Percentiles rank a stretch among this genome's conserved stretches.
phyloP scores from a whole-genome alignment of 2,888 invertebrate species.

The Leucophenga montana region DNA sequence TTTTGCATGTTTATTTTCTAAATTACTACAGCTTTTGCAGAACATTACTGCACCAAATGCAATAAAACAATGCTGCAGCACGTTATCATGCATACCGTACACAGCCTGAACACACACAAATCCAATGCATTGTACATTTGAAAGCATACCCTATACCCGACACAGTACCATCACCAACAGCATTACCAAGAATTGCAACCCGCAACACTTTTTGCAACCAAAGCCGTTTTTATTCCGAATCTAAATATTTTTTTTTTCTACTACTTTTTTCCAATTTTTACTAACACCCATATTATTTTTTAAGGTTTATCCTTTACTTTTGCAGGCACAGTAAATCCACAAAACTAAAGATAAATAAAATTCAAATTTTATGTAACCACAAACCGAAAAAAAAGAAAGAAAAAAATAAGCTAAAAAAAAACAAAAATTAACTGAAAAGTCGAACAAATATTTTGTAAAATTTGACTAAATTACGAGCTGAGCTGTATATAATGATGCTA shows the following conservation, averaged over 20 bases:
- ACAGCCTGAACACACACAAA: too few relatives aligned
- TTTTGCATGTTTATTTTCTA: too few relatives aligned
- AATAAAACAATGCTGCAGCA: too few relatives aligned
- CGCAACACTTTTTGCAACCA: background rate
- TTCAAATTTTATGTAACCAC: slow-evolving; percentile 40
- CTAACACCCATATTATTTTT: slow-evolving; percentile 74
- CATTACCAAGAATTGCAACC: too few relatives aligned
- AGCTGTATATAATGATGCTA: slow-evolving; percentile 61
- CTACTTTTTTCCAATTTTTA: slow-evolving; percentile 72
- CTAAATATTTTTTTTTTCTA: slow-evolving; percentile 21
- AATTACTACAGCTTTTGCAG: too few relatives aligned
- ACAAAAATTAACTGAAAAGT: slow-evolving; percentile 45
- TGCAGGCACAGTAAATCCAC: slow-evolving; percentile 73
- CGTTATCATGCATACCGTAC: too few relatives aligned
- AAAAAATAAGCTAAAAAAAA: slow-evolving; percentile 38
- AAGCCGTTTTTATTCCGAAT: slow-evolving; percentile 10
- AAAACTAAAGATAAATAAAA: slow-evolving; percentile 39
- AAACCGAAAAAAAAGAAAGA: slow-evolving; percentile 39
- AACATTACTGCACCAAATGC: too few relatives aligned
- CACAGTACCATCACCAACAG: slow-evolving; percentile 1
- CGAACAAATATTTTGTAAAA: slow-evolving; percentile 53
- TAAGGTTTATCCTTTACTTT: slow-evolving; percentile 74
- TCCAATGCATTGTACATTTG: too few relatives aligned
- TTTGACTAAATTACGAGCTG: slow-evolving; percentile 50
- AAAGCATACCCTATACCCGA: background rate